A percentile compares a stretch with the other conserved stretches of the same genome.
Conservation (phyloP, 1,140 invertebrate genomes). For the Globodera rostochiensis region DNA sequence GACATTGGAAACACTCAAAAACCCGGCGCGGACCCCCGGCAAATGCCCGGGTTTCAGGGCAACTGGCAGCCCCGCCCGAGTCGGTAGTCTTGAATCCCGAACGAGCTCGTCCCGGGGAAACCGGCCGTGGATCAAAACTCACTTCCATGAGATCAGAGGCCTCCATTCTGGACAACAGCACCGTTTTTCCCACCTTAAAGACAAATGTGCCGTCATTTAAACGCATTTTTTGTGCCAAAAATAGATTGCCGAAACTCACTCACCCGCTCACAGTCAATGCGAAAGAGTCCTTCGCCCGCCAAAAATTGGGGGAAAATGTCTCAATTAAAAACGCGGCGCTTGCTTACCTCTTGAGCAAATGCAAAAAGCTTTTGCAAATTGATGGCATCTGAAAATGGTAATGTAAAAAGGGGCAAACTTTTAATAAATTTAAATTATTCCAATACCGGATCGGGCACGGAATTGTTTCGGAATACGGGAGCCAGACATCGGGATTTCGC, state of each 20-base stretch:
- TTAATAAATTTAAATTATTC: neutral
- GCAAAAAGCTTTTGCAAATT: slow-evolving; percentile 65
- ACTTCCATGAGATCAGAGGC: slow-evolving; percentile 63
- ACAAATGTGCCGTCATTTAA: neutral
- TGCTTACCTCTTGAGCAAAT: slow-evolving; percentile 56
- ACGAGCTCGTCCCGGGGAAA: neutral
- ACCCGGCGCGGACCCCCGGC: too few species aligned
- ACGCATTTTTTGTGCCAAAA: neutral
- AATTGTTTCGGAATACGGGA: too few species aligned
- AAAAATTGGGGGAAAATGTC: neutral
- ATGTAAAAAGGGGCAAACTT: neutral
- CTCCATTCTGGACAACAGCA: slow-evolving; percentile 63
- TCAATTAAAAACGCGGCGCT: neutral
- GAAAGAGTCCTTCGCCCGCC: slow-evolving; percentile 49
- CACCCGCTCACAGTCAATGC: slow-evolving; percentile 64
- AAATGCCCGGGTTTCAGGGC: slow-evolving; percentile 1
- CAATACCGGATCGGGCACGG: neutral
- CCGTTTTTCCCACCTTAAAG: slow-evolving; percentile 56
- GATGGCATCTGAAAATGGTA: slow-evolving; percentile 49
- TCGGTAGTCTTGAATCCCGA: neutral
- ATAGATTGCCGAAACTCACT: neutral
- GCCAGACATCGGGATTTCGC: too few species aligned
- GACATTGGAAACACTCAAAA: too few species aligned
- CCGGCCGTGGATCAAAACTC: neutral
- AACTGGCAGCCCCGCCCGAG: neutral